Evolutionary conservation across 2,113 vertebrate genomes (phyloP).

Genomic region (Neodon shergylaensis): DNA sequence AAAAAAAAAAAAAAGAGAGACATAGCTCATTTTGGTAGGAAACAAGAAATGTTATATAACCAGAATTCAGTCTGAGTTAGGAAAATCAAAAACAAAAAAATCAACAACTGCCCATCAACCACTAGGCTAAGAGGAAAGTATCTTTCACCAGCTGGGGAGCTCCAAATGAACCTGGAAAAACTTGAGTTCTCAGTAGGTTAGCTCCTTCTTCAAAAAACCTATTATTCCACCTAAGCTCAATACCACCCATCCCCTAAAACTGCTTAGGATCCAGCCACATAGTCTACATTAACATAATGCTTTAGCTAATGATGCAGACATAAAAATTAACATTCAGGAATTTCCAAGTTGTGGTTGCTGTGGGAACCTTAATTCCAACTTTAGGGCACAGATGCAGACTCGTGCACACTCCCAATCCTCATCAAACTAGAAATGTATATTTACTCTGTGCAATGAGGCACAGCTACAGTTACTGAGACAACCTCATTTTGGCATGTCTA

Average conservation of each 20-base stretch:
- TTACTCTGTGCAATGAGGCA: constrained; percentile 79
- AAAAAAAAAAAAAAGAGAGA: not conserved
- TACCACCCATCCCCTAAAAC: not conserved
- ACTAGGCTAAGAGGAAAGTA: constrained; percentile 10
- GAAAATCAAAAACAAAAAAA: not conserved
- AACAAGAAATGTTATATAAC: constrained; percentile 42
- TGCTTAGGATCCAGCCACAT: constrained; percentile 67
- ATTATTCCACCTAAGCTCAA: constrained; percentile 33
- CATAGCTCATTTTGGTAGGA: not conserved
- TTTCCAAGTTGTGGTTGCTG: constrained; percentile 79
- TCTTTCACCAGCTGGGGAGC: not conserved
- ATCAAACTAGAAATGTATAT: constrained; percentile 72
- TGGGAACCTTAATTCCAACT: constrained; percentile 80
- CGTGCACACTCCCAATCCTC: constrained; percentile 66
- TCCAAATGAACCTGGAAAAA: constrained; percentile 1
- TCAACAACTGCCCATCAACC: not conserved
- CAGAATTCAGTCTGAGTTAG: not conserved
- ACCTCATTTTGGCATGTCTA: constrained; percentile 73
- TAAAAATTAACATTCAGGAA: constrained; percentile 77
- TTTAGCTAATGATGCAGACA: constrained; percentile 72
- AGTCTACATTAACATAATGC: constrained; percentile 71
- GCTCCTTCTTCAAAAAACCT: constrained; percentile 52
- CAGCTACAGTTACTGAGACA: constrained; percentile 72
- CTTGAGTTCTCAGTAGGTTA: constrained; percentile 40
- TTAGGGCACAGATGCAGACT: constrained; percentile 67